phyloP scores from a whole-genome alignment of 2,888 invertebrate genomes.

The Hydrotaea cyrtoneurina region DNA sequence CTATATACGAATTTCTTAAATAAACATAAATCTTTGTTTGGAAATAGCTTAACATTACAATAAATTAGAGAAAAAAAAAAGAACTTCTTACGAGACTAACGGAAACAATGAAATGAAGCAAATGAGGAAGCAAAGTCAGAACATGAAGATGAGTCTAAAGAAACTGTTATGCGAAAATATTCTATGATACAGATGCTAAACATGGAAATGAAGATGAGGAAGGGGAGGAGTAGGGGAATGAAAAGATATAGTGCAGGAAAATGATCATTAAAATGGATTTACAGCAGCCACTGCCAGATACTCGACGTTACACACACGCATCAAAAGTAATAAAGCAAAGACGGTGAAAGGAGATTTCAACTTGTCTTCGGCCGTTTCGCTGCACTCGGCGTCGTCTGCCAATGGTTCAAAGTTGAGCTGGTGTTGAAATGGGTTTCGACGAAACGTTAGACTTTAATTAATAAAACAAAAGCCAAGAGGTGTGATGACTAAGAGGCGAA shows the following conservation, averaged over 20 bases:
- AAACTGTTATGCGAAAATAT: background rate
- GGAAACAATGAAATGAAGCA: background rate
- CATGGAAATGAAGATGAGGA: background rate
- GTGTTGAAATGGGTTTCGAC: slow-evolving; percentile 3
- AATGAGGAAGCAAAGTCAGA: slow-evolving; percentile 17
- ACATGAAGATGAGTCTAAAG: background rate
- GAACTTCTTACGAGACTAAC: slow-evolving; percentile 10
- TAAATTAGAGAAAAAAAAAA: slow-evolving; percentile 29
- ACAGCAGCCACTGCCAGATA: background rate
- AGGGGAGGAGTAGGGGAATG: background rate
- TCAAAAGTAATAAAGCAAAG: background rate
- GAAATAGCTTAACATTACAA: slow-evolving; percentile 38
- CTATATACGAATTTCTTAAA: background rate
- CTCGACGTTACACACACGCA: background rate
- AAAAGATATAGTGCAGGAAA: background rate
- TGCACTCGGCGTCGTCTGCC: background rate
- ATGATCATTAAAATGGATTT: background rate
- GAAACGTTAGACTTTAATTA: slow-evolving; percentile 61
- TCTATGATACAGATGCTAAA: background rate
- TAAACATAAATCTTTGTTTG: slow-evolving; percentile 25
- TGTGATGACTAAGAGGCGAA: background rate
- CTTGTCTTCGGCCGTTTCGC: background rate
- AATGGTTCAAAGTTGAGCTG: slow-evolving; percentile 61
- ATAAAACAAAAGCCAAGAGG: slow-evolving; percentile 45
- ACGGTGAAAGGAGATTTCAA: background rate